Conservation (phyloP, 1,140 invertebrate genomes). For the Bombus terrestris region DNA sequence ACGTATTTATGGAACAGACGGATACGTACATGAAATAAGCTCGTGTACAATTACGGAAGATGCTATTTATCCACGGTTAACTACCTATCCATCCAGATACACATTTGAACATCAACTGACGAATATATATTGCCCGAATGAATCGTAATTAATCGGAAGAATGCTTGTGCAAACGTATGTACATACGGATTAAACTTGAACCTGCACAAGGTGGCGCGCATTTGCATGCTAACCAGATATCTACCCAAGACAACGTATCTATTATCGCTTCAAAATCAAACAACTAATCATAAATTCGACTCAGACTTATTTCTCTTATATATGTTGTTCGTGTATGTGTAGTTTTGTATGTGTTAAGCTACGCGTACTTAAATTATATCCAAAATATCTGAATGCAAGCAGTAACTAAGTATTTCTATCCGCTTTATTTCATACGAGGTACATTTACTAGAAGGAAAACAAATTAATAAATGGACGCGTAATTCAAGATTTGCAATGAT, state of each 20-base stretch:
- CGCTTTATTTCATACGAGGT: slow-evolving; percentile 49
- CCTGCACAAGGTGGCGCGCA: not conserved
- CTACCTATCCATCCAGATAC: not conserved
- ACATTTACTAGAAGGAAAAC: slow-evolving; percentile 27
- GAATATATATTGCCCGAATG: not conserved
- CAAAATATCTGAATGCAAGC: slow-evolving; percentile 38
- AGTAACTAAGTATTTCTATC: slow-evolving; percentile 44
- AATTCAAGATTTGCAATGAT: slow-evolving; percentile 10
- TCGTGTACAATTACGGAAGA: not conserved
- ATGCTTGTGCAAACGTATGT: not conserved
- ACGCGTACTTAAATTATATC: slow-evolving; percentile 21
- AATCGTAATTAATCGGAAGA: not conserved
- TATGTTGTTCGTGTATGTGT: not conserved
- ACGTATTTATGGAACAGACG: not conserved
- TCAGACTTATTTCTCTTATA: not conserved
- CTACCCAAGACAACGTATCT: too few species aligned
- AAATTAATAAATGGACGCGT: slow-evolving; percentile 29
- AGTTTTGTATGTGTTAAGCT: not conserved
- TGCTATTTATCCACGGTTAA: not conserved
- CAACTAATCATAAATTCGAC: not conserved
- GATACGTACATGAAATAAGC: not conserved
- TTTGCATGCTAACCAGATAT: not conserved
- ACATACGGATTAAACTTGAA: not conserved
- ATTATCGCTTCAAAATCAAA: not conserved
- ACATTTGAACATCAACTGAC: not conserved